Conservation (phyloP, 2,113 vertebrate species). For the Anhinga rufa region DNA sequence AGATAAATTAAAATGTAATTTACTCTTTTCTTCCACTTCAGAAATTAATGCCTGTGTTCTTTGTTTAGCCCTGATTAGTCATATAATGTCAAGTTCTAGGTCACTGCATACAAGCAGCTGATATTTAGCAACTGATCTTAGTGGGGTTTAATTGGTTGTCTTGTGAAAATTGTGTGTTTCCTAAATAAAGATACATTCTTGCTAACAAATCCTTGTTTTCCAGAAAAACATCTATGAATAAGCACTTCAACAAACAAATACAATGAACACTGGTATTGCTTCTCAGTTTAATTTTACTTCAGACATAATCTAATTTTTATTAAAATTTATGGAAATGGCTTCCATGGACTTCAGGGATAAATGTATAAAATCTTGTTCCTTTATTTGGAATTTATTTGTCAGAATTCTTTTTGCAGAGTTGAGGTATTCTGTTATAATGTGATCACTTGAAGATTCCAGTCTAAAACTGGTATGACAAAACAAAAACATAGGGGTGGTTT, state of each 20-base stretch:
- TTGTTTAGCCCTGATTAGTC: slow-evolving; percentile 32
- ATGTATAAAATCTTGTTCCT: neutral
- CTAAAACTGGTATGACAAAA: neutral
- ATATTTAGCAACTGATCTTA: slow-evolving; percentile 5
- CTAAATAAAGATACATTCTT: neutral
- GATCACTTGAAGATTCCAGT: neutral
- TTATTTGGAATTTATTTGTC: neutral
- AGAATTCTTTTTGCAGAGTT: neutral
- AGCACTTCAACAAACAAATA: neutral
- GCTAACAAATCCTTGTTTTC: neutral
- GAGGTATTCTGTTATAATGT: neutral
- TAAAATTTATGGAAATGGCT: neutral
- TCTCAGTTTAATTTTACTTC: neutral
- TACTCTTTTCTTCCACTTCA: slow-evolving; percentile 32
- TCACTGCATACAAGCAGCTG: neutral
- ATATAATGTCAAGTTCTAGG: neutral
- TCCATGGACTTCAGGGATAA: neutral
- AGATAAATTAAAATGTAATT: slow-evolving; percentile 48
- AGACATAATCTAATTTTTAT: neutral
- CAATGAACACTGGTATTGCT: neutral
- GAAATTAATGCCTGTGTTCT: slow-evolving; percentile 13
- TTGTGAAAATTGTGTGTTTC: neutral
- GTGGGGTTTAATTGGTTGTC: slow-evolving; percentile 2
- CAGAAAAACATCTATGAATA: neutral
- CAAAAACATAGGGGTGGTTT: fast-evolving